Percentiles rank a stretch among this genome's conserved stretches.
Conservation (phyloP, 92 coral and sea anemone genomes). For the Parazoanthus darwini region DNA sequence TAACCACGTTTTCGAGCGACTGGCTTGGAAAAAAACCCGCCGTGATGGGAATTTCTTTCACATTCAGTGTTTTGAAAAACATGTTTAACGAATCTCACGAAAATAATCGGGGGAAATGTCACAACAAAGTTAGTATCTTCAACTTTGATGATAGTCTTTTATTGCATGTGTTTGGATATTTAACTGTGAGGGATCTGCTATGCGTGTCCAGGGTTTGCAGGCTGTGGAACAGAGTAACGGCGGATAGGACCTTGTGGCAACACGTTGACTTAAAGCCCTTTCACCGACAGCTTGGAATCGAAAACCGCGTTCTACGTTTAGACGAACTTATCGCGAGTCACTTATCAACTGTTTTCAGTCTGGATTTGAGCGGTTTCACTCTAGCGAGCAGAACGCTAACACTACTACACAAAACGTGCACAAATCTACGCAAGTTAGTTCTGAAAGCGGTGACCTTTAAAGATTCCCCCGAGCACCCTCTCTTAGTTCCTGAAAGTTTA, state of each 20-base stretch:
- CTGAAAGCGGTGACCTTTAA: conserved; percentile 3
- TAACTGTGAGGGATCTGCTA: conserved; percentile 5
- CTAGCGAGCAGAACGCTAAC: not conserved
- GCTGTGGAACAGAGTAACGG: not conserved
- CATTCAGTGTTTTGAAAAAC: not conserved
- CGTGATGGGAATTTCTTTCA: not conserved
- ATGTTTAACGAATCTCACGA: not conserved
- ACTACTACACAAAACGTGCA: not conserved
- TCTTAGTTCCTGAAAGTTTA: not conserved
- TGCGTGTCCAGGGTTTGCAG: conserved; percentile 4
- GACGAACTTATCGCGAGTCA: not conserved
- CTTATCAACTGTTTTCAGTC: conserved; percentile 6
- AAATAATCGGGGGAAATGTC: not conserved
- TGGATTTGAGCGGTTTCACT: conserved; percentile 18
- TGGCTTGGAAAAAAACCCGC: not conserved
- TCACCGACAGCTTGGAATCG: conserved; percentile 9
- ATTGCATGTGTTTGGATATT: not conserved
- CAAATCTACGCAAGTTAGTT: not conserved
- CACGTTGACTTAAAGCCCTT: not conserved
- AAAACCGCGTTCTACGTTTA: not conserved
- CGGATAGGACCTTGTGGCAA: conserved; percentile 2
- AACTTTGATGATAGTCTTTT: conserved; percentile 1
- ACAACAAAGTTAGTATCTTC: not conserved
- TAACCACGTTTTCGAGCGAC: too few species aligned
- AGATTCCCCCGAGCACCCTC: not conserved